These are phyloP conservation scores for Amyelois transitella DNA, from an alignment of 1,140 invertebrate species.

Conservation along the genomic window DNA sequence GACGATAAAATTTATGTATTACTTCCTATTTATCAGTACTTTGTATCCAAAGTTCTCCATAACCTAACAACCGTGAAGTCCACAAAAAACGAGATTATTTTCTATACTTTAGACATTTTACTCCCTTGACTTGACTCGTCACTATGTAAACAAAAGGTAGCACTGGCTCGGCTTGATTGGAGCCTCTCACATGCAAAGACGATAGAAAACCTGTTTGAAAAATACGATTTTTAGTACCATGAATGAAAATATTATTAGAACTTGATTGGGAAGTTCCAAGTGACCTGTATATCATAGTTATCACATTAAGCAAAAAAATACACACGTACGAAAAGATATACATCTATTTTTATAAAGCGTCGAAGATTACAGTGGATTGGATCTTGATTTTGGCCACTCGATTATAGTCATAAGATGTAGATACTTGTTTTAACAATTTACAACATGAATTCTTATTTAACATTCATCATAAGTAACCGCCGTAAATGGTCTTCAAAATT, in stretches of 20 bases:
- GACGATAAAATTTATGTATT: too few relatives aligned
- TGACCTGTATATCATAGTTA: too few relatives aligned
- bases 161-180: background rate
- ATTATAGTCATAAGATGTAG: background rate
- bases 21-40: too few relatives aligned
- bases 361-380: background rate
- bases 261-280: too few relatives aligned
- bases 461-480: background rate
- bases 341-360: background rate
- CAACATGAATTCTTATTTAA: background rate
- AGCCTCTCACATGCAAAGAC: background rate
- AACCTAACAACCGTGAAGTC: background rate
- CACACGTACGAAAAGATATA: background rate
- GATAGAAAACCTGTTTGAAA: too few relatives aligned
- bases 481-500: background rate
- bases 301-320: background rate
- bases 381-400: background rate
- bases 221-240: too few relatives aligned
- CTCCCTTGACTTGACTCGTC: constrained; percentile 17
- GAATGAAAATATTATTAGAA: too few relatives aligned
- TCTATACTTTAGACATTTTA: background rate
- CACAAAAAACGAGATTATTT: background rate
- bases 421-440: background rate
- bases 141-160: constrained; percentile 11
- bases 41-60: too few relatives aligned